A percentile compares a stretch with the other conserved stretches of the same genome.
phyloP scores from a whole-genome alignment of 2,797 vertebrate species.

The Sciaenops ocellatus region DNA sequence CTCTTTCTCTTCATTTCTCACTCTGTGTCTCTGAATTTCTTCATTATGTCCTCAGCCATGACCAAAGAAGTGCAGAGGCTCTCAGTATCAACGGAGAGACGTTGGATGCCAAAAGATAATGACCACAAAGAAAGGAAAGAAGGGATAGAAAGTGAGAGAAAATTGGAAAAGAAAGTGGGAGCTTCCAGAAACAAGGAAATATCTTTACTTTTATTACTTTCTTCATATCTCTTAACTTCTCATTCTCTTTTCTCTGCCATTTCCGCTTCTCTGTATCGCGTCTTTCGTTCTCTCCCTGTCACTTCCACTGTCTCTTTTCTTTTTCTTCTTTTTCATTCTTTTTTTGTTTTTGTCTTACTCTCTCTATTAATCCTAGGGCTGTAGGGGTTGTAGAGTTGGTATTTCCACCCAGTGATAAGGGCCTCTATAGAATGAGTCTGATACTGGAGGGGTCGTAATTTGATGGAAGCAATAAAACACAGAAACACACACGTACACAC shows the following conservation, averaged over 20 bases:
- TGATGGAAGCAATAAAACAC: slow-evolving; percentile 55
- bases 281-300: neutral
- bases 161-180: neutral
- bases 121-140: slow-evolving; percentile 3
- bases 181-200: neutral
- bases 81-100: slow-evolving; percentile 11
- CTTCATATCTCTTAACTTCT: neutral
- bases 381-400: slow-evolving; percentile 49
- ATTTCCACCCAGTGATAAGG: slow-evolving; percentile 60
- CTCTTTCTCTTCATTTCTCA: neutral
- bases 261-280: neutral
- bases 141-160: neutral
- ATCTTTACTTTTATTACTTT: neutral
- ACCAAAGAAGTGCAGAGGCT: slow-evolving; percentile 5
- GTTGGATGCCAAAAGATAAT: slow-evolving; percentile 10
- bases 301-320: slow-evolving; percentile 10
- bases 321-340: neutral
- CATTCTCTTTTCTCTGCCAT: neutral
- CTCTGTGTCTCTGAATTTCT: neutral
- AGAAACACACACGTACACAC: neutral
- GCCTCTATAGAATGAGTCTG: slow-evolving; percentile 56
- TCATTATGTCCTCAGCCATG: slow-evolving; percentile 36
- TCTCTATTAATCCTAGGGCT: slow-evolving; percentile 52
- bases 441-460: slow-evolving; percentile 57
- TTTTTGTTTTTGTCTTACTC: slow-evolving; percentile 27